Conservation (phyloP, 1,140 invertebrate species). For the Brachionus sp. region DNA sequence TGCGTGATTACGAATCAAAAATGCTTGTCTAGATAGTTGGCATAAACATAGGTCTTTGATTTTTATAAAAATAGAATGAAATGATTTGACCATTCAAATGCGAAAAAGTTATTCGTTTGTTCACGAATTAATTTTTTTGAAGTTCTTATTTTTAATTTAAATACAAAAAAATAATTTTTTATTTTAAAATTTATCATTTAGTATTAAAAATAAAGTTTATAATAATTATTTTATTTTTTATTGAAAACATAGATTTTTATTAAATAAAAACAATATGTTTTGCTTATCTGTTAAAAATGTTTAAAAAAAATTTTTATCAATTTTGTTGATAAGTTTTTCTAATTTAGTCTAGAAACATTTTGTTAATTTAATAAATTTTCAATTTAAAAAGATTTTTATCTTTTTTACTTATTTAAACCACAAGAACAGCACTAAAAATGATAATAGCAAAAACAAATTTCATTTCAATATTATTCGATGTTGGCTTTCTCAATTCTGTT, state of each 20-base stretch:
- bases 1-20: slow-evolving; percentile 1
- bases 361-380: neutral
- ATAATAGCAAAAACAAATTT: no score
- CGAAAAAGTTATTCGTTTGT: no score
- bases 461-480: no score
- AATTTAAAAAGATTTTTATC: neutral
- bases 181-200: no score
- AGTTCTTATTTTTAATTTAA: no score
- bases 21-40: neutral
- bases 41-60: neutral
- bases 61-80: neutral
- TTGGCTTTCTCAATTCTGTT: no score
- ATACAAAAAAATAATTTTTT: no score
- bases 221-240: neutral
- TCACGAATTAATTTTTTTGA: no score
- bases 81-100: neutral
- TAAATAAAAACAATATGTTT: neutral
- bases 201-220: neutral
- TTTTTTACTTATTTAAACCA: neutral
- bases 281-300: neutral
- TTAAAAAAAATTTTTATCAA: neutral
- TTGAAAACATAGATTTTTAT: neutral
- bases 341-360: neutral
- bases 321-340: neutral
- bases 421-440: no score